Conservation (phyloP, 1,140 invertebrate genomes). For the Choristoneura fumiferana region DNA sequence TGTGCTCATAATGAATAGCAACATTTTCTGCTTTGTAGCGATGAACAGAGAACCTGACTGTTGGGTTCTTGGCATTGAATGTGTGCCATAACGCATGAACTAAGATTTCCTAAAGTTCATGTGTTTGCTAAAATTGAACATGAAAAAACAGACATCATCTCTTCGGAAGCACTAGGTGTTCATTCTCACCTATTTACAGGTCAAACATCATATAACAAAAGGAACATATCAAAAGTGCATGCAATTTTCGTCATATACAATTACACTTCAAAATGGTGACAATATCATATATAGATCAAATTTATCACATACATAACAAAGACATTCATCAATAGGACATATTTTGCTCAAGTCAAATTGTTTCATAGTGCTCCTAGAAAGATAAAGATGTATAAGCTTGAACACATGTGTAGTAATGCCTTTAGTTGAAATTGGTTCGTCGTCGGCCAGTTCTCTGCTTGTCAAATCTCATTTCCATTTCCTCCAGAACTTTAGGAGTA, state of each 20-base stretch:
- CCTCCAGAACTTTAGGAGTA: constrained; percentile 98
- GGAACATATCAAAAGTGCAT: not conserved
- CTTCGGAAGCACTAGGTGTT: constrained; percentile 6
- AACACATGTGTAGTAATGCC: not conserved
- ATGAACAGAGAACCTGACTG: no score
- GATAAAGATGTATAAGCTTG: not conserved
- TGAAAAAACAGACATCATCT: no score
- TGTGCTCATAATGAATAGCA: no score
- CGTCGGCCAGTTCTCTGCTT: constrained; percentile 93
- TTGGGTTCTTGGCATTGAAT: no score
- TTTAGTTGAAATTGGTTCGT: constrained; percentile 83
- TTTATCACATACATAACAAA: constrained; percentile 7
- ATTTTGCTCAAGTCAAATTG: constrained; percentile 9
- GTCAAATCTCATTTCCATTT: constrained; percentile 99
- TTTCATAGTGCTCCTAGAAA: not conserved
- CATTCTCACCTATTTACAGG: constrained; percentile 4
- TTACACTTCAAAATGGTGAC: constrained; percentile 2
- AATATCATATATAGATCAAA: constrained; percentile 5
- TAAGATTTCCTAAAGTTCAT: no score
- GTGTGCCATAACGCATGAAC: no score
- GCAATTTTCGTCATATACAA: not conserved
- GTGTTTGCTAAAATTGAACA: no score
- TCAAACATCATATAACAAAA: constrained; percentile 6
- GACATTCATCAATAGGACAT: not conserved
- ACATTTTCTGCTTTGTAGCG: no score